Evolutionary conservation across 2,113 vertebrate species (phyloP), one percentile per base, ranked within the genome.

Genomic region (Onychorhynchus coronatus): DNA sequence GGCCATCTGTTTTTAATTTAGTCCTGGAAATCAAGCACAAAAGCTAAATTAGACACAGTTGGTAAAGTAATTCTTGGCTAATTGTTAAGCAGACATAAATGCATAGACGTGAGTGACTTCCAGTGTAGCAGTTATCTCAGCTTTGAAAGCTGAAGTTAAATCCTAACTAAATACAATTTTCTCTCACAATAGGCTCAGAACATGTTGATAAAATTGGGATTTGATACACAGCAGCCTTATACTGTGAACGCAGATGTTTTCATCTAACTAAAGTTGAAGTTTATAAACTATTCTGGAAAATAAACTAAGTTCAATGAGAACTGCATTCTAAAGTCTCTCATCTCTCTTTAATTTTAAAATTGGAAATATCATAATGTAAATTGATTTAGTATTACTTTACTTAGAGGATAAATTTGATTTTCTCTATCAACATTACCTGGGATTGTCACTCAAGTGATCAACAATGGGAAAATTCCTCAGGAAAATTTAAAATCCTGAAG

Each of bases 1-100:
- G 68, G 11, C 79, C 96, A 96, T 96, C 96, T 97, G 95, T 44
- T 96, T 89, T 95, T 91, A 95, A 97, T 97, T 97, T 95, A 94
- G 92, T 96, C 50, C 62, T 91, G 94, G 86, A 96, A 96, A 95
- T 95, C 95, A 93, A 78, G 78, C 52, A 85, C 63, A 97, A 94
- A 95, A 93, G 52, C 87, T 95, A 95, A 97, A 97, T 95, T 91
- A 92, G 76, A 76, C 87, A 93, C 95, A 97, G 93, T 93, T 97
- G 96, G 92, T 70, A 63, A 93, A 89, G 62, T 91, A 93, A 97
- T 96, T 95, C 73, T 91, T 96, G 55, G 90, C 94, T 96, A 96
- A 95, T 94, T 90, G 75, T 94, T 91, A 85, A 92, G 41, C 27
- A 90, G 86, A 88, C 59, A 33, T 25, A 65, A 88, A 75, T n/a